Evolutionary conservation across 2,113 vertebrate genomes (phyloP).

Genomic region (Thamnaconus septentrionalis): DNA sequence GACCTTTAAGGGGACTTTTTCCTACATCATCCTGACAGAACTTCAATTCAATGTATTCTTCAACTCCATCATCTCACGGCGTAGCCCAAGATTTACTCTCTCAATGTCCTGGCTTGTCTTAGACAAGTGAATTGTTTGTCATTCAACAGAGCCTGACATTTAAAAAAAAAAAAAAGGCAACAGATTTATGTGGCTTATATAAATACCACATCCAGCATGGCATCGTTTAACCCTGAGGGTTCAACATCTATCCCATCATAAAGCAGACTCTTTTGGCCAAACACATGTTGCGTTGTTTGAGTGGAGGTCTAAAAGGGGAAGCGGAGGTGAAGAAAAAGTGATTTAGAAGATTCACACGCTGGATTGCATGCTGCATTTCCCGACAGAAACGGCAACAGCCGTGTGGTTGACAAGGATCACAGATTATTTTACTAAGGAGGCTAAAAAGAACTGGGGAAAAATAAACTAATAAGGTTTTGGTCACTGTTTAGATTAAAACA

Average conservation of each 20-base stretch:
- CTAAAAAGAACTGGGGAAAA: too few relatives aligned
- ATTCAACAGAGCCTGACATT: too few relatives aligned
- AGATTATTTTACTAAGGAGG: too few relatives aligned
- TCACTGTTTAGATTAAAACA: too few relatives aligned
- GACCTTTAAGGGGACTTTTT: too few relatives aligned
- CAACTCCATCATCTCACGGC: background rate
- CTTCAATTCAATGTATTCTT: conserved; percentile 2
- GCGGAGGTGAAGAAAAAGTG: background rate
- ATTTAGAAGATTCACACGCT: conserved; percentile 1
- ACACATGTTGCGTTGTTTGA: conserved; percentile 1
- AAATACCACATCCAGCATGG: conserved; percentile 26
- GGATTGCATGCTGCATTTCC: background rate
- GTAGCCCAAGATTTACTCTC: too few relatives aligned
- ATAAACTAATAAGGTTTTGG: too few relatives aligned
- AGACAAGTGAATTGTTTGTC: too few relatives aligned
- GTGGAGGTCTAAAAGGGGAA: too few relatives aligned
- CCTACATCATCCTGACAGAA: background rate
- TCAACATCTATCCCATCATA: conserved; percentile 7
- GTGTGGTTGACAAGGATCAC: too few relatives aligned
- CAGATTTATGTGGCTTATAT: background rate
- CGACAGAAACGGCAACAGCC: too few relatives aligned
- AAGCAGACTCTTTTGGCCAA: conserved; percentile 26
- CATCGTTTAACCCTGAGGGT: conserved; percentile 26
- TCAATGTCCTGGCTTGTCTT: background rate
- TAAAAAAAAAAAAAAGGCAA: conserved; percentile 7